phyloP scores from a whole-genome alignment of 2,113 vertebrate species.

The Grammomys dolichurus region DNA sequence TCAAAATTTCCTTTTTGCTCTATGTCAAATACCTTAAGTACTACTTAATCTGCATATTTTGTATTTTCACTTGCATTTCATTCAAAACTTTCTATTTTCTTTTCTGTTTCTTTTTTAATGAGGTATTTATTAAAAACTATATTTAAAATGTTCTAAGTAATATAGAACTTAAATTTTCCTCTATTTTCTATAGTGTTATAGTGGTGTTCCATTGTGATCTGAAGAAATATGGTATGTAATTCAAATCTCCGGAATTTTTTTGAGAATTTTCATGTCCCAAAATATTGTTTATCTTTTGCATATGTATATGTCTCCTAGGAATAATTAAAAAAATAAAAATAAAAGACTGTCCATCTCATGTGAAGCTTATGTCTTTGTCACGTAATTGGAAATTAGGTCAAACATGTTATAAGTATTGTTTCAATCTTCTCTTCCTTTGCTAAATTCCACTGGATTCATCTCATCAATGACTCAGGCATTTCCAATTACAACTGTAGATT shows the following conservation, averaged over 20 bases:
- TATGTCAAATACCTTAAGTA: neutral
- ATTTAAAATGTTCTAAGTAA: slow-evolving; percentile 36
- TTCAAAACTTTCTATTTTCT: neutral
- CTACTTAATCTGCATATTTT: neutral
- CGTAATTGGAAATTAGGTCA: neutral
- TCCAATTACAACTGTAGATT: neutral
- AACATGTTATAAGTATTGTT: neutral
- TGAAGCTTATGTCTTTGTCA: neutral
- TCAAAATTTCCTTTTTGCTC: neutral
- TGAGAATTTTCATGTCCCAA: neutral
- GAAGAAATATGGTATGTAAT: neutral
- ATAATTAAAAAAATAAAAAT: neutral
- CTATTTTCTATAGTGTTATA: neutral
- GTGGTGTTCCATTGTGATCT: neutral
- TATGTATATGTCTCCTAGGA: neutral
- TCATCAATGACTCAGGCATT: slow-evolving; percentile 1
- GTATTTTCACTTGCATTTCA: neutral
- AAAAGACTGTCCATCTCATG: neutral
- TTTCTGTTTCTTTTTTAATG: slow-evolving; percentile 10
- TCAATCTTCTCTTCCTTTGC: neutral
- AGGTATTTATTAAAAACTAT: neutral
- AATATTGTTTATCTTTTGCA: neutral
- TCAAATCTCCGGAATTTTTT: neutral
- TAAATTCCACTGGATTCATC: neutral
- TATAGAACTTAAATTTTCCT: neutral